Evolutionary conservation across 2,888 invertebrate species (phyloP), one percentile per base, ranked within the genome.

Genomic region (Trilocha varians): DNA sequence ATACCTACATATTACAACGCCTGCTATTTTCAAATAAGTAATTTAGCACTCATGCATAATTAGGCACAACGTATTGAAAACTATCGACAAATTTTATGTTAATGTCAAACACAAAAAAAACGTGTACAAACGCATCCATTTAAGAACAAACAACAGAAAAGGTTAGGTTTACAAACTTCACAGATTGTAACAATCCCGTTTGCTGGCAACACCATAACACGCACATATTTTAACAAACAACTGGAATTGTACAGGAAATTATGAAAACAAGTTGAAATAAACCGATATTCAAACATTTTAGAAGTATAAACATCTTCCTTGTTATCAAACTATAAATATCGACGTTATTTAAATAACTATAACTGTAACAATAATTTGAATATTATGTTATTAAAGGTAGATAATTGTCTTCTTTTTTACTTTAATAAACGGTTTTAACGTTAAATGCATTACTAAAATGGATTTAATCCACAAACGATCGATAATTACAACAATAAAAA

Each of bases 21-120:
- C 16, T 33, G 17, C n/a, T n/a, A 42, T 45, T 42, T 45, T 39
- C 46, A 46, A 52, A 52, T 50, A 48, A 48, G 48, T 52, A 45
- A 45, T 59, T 56, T 65, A 69, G 61, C 61, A 70, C 59, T 55
- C 57, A 58, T 57, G 48, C 40, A 59, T 62, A 44, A 49, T 41
- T 25, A 25, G 25, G 25, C 25, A 25, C 25, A 25, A 6, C 11
- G 25, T 11, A 11, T 9, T 25, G 2, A 25, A 25, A 25, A 25
- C 11, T 25, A 18, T 8, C 5, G 5, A 25, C 25, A 9, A 25
- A 25, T 25, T 6, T 25, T 25, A 25, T 9, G 11, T 25, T 6
- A 9, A 25, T 9, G 11, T 25, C 11, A 25, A 2, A 25, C 25
- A 25, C 8, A 25, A 25, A 25, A 25, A 25, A 25, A 25, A 25